Evolutionary conservation across 37 sponge, comb jelly and placozoan genomes (phyloP).

Genomic region (Ianthella basta): DNA sequence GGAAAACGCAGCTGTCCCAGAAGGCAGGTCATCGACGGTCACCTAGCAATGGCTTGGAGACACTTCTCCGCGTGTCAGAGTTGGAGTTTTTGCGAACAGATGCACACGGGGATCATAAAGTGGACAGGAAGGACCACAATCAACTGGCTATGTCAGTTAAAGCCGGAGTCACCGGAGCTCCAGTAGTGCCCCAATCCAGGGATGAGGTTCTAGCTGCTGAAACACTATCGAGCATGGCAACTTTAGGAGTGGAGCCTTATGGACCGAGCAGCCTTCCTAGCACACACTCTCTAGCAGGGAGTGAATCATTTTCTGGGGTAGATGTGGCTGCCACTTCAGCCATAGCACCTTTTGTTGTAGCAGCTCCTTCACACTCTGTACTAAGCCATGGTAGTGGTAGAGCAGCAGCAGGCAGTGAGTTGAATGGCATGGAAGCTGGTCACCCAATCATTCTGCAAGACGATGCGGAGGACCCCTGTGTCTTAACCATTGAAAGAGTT

Average conservation of each 20-base stretch:
- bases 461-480: not conserved
- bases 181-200: not conserved
- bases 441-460: not conserved
- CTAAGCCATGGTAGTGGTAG: too few species aligned
- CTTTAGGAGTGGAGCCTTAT: not conserved
- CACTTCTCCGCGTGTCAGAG: constrained; percentile 3
- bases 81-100: not conserved
- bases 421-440: not conserved
- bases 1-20: too few species aligned
- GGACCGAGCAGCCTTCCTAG: too few species aligned
- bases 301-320: too few species aligned
- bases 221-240: constrained; percentile 1
- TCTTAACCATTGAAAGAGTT: constrained; percentile 12
- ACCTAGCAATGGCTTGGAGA: constrained; percentile 14
- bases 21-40: not conserved
- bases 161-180: too few species aligned
- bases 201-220: constrained; percentile 32
- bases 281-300: too few species aligned
- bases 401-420: not conserved
- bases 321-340: too few species aligned
- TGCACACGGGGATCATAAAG: too few species aligned
- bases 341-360: too few species aligned
- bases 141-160: too few species aligned
- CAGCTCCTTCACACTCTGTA: too few species aligned
- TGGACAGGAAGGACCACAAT: too few species aligned